Evolutionary conservation across 2,888 invertebrate genomes (phyloP).

Genomic region (Synanthedon vespiformis): DNA sequence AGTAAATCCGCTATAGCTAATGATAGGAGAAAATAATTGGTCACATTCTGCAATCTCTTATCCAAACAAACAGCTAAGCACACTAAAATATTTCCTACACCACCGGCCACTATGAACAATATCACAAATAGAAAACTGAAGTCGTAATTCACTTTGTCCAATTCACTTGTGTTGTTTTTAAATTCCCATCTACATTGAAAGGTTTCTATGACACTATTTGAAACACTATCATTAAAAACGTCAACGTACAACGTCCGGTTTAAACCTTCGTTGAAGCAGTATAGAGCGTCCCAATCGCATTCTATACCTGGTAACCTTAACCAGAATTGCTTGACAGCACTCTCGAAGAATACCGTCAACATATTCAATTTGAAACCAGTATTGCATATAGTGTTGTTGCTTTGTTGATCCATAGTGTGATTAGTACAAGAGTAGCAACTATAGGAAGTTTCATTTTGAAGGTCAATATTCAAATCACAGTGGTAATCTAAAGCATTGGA

Average conservation of each 20-base stretch:
- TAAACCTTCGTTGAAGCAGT: constrained; percentile 34
- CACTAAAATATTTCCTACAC: constrained; percentile 91
- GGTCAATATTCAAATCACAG: constrained; percentile 49
- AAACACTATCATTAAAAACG: constrained; percentile 21
- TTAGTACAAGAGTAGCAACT: constrained; percentile 41
- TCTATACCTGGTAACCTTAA: constrained; percentile 38
- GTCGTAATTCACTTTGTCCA: constrained; percentile 65
- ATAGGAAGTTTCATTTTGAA: constrained; percentile 61
- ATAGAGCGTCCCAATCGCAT: constrained; percentile 41
- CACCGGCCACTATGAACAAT: constrained; percentile 88
- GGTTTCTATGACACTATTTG: constrained; percentile 23
- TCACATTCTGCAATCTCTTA: constrained; percentile 91
- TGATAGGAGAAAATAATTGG: constrained; percentile 94
- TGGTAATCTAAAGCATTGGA: constrained; percentile 24
- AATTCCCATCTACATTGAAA: constrained; percentile 52
- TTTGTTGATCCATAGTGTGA: constrained; percentile 27
- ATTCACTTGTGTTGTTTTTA: constrained; percentile 29
- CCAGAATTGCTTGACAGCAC: constrained; percentile 53
- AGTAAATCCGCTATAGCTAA: constrained; percentile 93
- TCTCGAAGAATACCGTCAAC: constrained; percentile 46
- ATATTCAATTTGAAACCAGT: constrained; percentile 54
- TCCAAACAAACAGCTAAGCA: constrained; percentile 93
- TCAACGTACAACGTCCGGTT: constrained; percentile 52
- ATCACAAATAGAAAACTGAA: constrained; percentile 89
- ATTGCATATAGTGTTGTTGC: constrained; percentile 48